Base-by-base conservation (phyloP, 2,113 vertebrate genomes). In the Manacus vitellinus region DNA sequence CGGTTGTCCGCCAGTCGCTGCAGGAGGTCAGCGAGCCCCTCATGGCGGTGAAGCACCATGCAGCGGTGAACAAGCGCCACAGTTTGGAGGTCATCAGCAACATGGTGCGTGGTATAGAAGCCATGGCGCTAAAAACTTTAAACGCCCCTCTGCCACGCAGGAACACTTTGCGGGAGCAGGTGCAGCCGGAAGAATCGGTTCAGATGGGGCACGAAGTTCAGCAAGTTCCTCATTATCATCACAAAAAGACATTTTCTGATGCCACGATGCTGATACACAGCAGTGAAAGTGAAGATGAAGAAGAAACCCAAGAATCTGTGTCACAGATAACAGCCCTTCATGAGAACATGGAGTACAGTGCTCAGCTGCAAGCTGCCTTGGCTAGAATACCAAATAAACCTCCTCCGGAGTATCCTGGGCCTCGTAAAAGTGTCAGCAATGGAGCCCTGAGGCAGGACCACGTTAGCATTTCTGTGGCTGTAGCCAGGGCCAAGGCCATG, bases 191-290 rank as follows among this genome's bases (percentile, higher is more conserved):
- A 67, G 98, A 97, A 49, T 51, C 96, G 0, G 81, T 96, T 33
- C 98, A 98, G 85, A 98, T 98, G 86, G 85, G 97, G 11, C 97
- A 97, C 0, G 98, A 99, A 15, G 88, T 97, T 14, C 96, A 97
- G 54, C 97, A 97, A 5, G 96, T 97, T 37, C 97, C 97, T 47
- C 96, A 95, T 55, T 99, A 99, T 91, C 99, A 98, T 94, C 99
- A 99, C 97, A 98, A 99, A 96, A 99, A 99, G 97, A 99, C 98
- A 0, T 97, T 99, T 85, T 99, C 99, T 0, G 99, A 99, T 12
- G 99, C 99, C 86, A 99, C 99, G 0, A 99, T 99, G 99, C 97
- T 99, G 59, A 99, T 99, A 95, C 99, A 99, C 96, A 99, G 99
- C 97, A 99, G 99, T 2, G 99, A 99, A 92, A 99, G 99, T 0